A percentile compares a stretch with the other conserved stretches of the same genome.
Conservation (phyloP, 2,113 vertebrate species). For the Epinephelus moara region DNA sequence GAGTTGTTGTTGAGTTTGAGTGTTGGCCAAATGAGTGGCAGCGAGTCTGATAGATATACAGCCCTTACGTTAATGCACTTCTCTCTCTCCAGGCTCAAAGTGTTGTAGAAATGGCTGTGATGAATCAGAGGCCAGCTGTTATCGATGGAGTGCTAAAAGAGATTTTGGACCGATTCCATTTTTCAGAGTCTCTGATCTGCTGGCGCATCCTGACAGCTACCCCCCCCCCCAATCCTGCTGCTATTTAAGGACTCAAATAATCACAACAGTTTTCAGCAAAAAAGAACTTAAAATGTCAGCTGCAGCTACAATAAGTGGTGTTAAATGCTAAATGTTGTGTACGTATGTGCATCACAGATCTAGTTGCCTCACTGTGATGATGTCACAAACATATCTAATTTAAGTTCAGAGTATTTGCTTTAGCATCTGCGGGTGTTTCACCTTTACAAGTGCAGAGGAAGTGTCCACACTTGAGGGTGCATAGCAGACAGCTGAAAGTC, state of each 20-base stretch:
- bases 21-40: conserved; percentile 20
- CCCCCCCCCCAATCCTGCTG: conserved; percentile 9
- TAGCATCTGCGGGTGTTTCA: neutral
- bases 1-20: neutral
- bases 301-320: neutral
- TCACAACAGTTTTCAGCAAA: conserved; percentile 34
- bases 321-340: neutral
- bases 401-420: neutral
- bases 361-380: conserved; percentile 1
- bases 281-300: conserved; percentile 28
- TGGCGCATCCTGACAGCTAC: conserved; percentile 48
- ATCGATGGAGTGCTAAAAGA: conserved; percentile 69
- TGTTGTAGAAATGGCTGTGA: conserved; percentile 51
- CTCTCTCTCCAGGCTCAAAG: conserved; percentile 33
- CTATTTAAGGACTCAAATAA: conserved; percentile 31
- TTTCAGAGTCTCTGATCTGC: conserved; percentile 62
- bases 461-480: conserved; percentile 37
- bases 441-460: conserved; percentile 43
- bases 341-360: conserved; percentile 1
- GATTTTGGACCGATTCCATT: conserved; percentile 67
- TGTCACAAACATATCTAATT: neutral
- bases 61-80: conserved; percentile 32
- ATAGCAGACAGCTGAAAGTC: conserved; percentile 71
- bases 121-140: conserved; percentile 73
- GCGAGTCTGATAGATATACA: conserved; percentile 15